phyloP scores from a whole-genome alignment of 2,113 vertebrate genomes.

The Syngnathus typhle region DNA sequence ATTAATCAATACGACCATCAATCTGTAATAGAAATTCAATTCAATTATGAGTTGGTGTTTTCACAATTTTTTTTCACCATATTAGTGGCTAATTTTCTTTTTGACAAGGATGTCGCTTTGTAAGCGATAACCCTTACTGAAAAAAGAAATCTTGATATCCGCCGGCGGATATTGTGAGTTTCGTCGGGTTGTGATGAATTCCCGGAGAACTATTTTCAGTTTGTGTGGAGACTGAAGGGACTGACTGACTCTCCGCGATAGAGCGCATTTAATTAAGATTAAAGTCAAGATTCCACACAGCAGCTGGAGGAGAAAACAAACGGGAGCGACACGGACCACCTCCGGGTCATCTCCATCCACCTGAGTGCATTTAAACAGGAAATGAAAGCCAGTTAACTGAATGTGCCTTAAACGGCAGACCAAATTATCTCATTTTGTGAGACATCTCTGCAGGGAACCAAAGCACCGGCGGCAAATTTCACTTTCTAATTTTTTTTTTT shows the following conservation, averaged over 20 bases:
- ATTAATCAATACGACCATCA: no score
- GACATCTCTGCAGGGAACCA: neutral
- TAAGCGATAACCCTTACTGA: neutral
- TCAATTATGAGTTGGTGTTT: no score
- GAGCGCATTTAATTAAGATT: slow-evolving; percentile 8
- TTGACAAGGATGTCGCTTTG: neutral
- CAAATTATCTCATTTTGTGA: neutral
- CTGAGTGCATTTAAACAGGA: neutral
- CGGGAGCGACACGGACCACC: neutral
- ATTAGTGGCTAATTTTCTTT: neutral
- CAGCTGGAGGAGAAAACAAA: neutral
- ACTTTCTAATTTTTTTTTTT: no score
- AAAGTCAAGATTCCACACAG: neutral
- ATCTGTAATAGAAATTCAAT: no score
- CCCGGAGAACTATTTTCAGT: neutral
- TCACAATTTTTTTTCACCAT: no score
- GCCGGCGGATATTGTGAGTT: neutral
- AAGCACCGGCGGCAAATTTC: neutral
- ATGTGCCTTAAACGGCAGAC: neutral
- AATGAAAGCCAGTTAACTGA: neutral
- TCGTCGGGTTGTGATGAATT: neutral
- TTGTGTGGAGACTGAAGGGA: neutral
- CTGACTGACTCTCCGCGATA: slow-evolving; percentile 3
- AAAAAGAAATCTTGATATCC: neutral
- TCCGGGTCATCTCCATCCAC: neutral